phyloP scores from a whole-genome alignment of 1,140 invertebrate genomes.

The Parasteatoda tepidariorum region DNA sequence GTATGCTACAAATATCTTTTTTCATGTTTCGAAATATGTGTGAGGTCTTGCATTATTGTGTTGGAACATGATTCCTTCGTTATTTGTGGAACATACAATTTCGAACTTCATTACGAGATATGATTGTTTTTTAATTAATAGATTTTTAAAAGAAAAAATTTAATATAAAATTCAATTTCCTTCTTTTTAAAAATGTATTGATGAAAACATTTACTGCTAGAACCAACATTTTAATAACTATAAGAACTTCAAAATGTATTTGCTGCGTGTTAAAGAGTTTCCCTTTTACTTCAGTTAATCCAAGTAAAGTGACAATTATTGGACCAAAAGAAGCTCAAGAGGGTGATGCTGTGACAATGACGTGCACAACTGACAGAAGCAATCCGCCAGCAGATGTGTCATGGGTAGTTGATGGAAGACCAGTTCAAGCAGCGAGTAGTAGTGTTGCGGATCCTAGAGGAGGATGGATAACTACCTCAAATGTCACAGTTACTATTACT shows the following conservation, averaged over 20 bases:
- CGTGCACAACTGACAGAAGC: conserved; percentile 86
- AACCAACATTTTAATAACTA: no score
- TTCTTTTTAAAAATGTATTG: no score
- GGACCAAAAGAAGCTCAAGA: conserved; percentile 74
- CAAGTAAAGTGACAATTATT: conserved; percentile 61
- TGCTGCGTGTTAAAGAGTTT: neutral
- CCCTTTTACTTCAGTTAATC: conserved; percentile 59
- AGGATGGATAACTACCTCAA: conserved; percentile 90
- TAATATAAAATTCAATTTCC: no score
- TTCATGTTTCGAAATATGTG: no score
- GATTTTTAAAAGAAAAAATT: no score
- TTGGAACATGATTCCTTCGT: no score
- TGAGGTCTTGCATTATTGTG: no score
- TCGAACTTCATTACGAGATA: no score
- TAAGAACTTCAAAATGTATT: neutral
- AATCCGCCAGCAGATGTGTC: conserved; percentile 93
- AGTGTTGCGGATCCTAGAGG: conserved; percentile 74
- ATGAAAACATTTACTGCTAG: no score
- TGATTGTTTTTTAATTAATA: no score
- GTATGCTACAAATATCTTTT: no score
- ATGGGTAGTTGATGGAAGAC: conserved; percentile 78
- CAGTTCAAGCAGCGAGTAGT: conserved; percentile 70
- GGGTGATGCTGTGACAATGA: conserved; percentile 85
- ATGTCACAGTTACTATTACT: conserved; percentile 82
- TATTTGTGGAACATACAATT: no score